Conservation (phyloP, 2,797 vertebrate genomes). For the Acanthurus leucopareius region DNA sequence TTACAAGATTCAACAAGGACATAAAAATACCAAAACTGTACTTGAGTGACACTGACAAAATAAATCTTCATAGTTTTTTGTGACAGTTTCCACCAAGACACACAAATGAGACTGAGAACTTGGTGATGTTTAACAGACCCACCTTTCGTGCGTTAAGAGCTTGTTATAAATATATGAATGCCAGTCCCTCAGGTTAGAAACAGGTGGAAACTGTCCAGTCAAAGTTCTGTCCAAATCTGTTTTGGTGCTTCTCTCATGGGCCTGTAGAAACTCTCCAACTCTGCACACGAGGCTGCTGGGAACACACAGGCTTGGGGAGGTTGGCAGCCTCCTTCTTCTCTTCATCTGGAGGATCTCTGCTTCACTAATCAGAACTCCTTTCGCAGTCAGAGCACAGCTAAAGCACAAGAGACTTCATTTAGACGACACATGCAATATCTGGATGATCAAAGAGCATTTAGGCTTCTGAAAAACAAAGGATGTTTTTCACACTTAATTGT, state of each 20-base stretch:
- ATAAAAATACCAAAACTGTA: constrained; percentile 5
- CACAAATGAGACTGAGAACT: not conserved
- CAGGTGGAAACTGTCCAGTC: not conserved
- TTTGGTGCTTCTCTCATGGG: constrained; percentile 19
- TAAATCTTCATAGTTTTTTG: not conserved
- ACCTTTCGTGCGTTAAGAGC: not conserved
- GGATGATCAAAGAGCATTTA: constrained; percentile 58
- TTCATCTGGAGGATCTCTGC: constrained; percentile 50
- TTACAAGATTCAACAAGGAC: not conserved
- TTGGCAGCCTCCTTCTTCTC: constrained; percentile 40
- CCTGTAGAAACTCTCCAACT: constrained; percentile 20
- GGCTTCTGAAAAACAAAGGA: constrained; percentile 35
- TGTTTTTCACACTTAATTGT: constrained; percentile 12
- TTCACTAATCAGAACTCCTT: constrained; percentile 55
- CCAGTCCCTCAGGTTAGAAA: constrained; percentile 3
- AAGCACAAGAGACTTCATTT: constrained; percentile 64
- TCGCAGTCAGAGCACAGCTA: constrained; percentile 67
- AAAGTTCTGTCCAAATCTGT: constrained; percentile 22
- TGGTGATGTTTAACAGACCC: not conserved
- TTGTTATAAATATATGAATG: not conserved
- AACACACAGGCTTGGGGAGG: constrained; percentile 31
- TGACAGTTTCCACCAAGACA: not conserved
- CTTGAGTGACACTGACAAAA: not conserved
- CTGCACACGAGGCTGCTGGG: constrained; percentile 21
- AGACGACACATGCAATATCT: constrained; percentile 47